These are phyloP conservation scores for Ptilodon capucinus DNA, from an alignment of 2,888 invertebrate species.

Conservation along the genomic window DNA sequence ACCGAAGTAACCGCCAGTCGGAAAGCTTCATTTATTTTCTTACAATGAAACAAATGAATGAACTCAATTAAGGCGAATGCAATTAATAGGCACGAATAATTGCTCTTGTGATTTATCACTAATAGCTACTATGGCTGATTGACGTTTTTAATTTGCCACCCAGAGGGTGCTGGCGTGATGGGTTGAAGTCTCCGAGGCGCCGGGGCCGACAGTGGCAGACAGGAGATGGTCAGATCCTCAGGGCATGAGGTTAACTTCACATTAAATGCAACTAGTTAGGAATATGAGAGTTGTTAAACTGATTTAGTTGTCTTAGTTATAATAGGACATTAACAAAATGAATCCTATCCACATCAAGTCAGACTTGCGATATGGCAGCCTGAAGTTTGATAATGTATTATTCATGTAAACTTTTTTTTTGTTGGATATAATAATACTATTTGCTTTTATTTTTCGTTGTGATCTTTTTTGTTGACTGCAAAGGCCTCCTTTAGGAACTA, in stretches of 20 bases:
- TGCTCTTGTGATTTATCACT: constrained; percentile 70
- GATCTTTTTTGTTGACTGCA: too few relatives aligned
- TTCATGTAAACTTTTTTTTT: too few relatives aligned
- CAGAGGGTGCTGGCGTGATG: constrained; percentile 37
- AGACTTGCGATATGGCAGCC: too few relatives aligned
- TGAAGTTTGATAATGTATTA: too few relatives aligned
- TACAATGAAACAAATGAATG: constrained; percentile 67
- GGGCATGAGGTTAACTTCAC: constrained; percentile 21
- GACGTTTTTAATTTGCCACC: constrained; percentile 73
- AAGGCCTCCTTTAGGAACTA: too few relatives aligned
- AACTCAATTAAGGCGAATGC: constrained; percentile 69
- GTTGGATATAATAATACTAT: too few relatives aligned
- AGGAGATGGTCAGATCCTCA: constrained; percentile 43
- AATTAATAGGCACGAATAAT: constrained; percentile 73
- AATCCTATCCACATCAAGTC: too few relatives aligned
- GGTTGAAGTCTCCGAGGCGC: constrained; percentile 42
- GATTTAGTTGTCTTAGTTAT: too few relatives aligned
- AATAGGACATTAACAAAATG: too few relatives aligned
- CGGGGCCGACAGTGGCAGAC: constrained; percentile 45
- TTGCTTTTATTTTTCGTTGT: too few relatives aligned
- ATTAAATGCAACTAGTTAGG: not conserved
- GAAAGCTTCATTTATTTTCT: constrained; percentile 59
- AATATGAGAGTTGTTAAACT: too few relatives aligned
- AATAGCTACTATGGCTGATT: constrained; percentile 67
- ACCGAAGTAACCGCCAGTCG: constrained; percentile 44